Base-by-base conservation (phyloP, 2,888 invertebrate species). In the Fabriciana adippe region DNA sequence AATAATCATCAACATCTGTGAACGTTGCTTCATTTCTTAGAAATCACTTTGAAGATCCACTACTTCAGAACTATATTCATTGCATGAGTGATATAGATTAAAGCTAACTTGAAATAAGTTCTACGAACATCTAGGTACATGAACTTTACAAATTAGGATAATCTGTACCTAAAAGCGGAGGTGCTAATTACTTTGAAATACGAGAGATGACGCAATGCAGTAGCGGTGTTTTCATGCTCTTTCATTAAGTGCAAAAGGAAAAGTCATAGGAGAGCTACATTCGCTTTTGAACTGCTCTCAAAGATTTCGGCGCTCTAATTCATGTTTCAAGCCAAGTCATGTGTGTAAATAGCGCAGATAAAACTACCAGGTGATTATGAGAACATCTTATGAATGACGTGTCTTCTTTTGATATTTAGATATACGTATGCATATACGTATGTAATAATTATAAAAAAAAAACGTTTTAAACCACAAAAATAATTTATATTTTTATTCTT, bases 191-290 rank as follows among this genome's bases (percentile, higher is more conserved):
- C 62, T 56, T 62, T 66, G 62, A 69, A 66, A 66, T 63, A 63
- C 48, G 48, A 50, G 66, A 63, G 54, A 66, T 66, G 69, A 66
- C 66, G 69, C 69, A 66, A 57, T 69, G 69, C 69, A 66, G 69
- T 62, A 47, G 66, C 47, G 56, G 51, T 60, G 48, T 57, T 69
- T 69, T 65, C 56, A 47, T 48, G 65, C 68, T 69, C 66, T 62
- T 61, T 61, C 62, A 69, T 69, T 69, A 69, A 62, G 54, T 69
- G 47, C 54, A 66, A 66, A 69, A 65, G 61, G 66, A 66, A 68
- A 61, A 69, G 62, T 66, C 66, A 60, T 66, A 57, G 57, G 54
- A 48, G 57, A 26, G 60, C 54, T 60, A 54, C 60, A 60, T n/a
- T 66, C 60, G 48, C 66, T 66, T 66, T 66, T 60, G 54, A 47